Evolutionary conservation across 2,797 vertebrate species (phyloP).

Genomic region (Saxicola maurus): DNA sequence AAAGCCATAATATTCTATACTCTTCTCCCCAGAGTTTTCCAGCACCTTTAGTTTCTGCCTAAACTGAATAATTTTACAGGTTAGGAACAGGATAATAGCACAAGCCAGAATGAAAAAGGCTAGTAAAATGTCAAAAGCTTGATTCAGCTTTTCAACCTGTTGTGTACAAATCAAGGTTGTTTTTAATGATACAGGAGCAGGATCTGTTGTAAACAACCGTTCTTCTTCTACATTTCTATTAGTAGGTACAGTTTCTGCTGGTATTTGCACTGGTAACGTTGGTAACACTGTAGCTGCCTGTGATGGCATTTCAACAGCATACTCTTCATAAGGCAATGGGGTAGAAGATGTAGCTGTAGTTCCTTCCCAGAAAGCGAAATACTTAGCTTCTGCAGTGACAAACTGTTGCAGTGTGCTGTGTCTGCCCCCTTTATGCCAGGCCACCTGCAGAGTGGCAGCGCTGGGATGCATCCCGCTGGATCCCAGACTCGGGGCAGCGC

Average conservation of each 20-base stretch:
- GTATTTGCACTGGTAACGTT: conserved; percentile 30
- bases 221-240: conserved; percentile 46
- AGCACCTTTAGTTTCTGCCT: conserved; percentile 64
- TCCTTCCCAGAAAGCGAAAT: conserved; percentile 30
- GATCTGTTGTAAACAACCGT: conserved; percentile 23
- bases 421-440: conserved; percentile 44
- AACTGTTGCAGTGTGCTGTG: neutral
- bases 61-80: conserved; percentile 71
- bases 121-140: conserved; percentile 76
- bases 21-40: conserved; percentile 70
- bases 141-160: conserved; percentile 67
- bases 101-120: conserved; percentile 77
- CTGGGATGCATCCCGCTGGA: neutral
- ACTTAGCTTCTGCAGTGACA: conserved; percentile 9
- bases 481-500: neutral
- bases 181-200: conserved; percentile 61
- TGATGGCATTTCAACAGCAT: conserved; percentile 16
- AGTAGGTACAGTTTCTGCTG: conserved; percentile 31
- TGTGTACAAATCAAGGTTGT: conserved; percentile 67
- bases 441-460: conserved; percentile 48
- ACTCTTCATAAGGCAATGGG: neutral
- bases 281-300: neutral
- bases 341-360: neutral
- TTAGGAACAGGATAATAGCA: conserved; percentile 70
- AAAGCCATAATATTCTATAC: conserved; percentile 78